These are phyloP conservation scores for Dreissena polymorpha DNA, from an alignment of 1,140 invertebrate species.

Conservation along the genomic window DNA sequence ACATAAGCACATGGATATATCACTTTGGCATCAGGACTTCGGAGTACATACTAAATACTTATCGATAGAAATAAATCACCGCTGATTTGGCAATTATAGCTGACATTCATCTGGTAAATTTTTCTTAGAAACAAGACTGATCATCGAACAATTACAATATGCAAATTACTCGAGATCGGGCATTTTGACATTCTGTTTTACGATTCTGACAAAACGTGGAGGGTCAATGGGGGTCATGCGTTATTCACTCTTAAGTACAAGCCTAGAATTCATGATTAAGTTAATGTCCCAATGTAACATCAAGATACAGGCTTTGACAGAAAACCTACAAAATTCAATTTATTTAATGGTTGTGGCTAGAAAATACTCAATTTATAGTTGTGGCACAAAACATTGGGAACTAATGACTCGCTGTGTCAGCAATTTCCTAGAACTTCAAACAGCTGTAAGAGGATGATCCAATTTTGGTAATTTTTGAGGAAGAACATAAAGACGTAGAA, in stretches of 20 bases:
- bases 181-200: slow-evolving; percentile 36
- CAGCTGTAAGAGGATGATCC: no score
- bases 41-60: not conserved
- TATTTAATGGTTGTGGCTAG: slow-evolving; percentile 54
- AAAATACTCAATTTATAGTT: slow-evolving; percentile 51
- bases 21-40: not conserved
- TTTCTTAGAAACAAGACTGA: not conserved
- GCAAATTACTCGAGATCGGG: slow-evolving; percentile 44
- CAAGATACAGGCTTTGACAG: slow-evolving; percentile 28
- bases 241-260: slow-evolving; percentile 46
- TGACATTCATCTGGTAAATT: not conserved
- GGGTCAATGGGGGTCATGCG: not conserved
- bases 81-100: not conserved
- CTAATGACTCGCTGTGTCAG: no score
- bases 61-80: not conserved
- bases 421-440: no score
- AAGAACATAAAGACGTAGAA: no score
- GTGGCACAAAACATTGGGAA: not conserved
- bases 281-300: slow-evolving; percentile 48
- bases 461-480: no score
- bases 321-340: slow-evolving; percentile 54
- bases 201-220: slow-evolving; percentile 25
- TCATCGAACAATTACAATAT: slow-evolving; percentile 17
- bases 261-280: slow-evolving; percentile 49
- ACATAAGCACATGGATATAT: not conserved